These are phyloP conservation scores for Caenorhabditis angaria DNA, from an alignment of 2,888 invertebrate species.

Conservation along the genomic window DNA sequence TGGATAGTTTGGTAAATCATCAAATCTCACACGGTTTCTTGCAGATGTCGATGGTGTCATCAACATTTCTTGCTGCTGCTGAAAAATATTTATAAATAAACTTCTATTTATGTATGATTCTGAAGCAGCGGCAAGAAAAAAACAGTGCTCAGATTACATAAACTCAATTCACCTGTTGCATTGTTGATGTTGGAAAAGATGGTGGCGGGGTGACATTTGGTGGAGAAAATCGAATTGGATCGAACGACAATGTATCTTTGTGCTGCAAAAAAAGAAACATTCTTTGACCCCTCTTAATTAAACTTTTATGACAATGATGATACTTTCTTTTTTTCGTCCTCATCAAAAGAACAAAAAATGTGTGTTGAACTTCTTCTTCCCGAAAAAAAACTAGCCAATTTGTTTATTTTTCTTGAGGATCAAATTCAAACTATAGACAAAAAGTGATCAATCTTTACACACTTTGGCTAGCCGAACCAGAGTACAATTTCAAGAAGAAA, in stretches of 20 bases:
- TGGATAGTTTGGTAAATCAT: slow-evolving; percentile 36
- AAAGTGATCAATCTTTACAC: too few relatives aligned
- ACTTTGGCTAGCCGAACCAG: too few relatives aligned
- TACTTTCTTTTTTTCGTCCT: not conserved
- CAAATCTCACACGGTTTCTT: slow-evolving; percentile 31
- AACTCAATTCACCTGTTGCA: not conserved
- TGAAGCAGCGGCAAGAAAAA: not conserved
- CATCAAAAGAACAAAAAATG: not conserved
- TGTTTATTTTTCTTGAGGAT: too few relatives aligned
- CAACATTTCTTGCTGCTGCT: slow-evolving; percentile 1
- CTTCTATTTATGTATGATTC: not conserved
- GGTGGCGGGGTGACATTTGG: slow-evolving; percentile 44
- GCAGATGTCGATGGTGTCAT: not conserved
- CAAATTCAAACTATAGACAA: too few relatives aligned
- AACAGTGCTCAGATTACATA: not conserved
- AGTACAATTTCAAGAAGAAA: too few relatives aligned
- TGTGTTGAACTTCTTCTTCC: too few relatives aligned
- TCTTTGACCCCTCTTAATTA: too few relatives aligned
- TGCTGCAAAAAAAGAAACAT: slow-evolving; percentile 33
- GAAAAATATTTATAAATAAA: not conserved
- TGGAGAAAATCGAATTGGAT: slow-evolving; percentile 42
- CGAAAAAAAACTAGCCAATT: too few relatives aligned
- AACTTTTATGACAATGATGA: too few relatives aligned
- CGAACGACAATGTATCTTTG: slow-evolving; percentile 18
- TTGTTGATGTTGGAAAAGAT: slow-evolving; percentile 1